phyloP scores from a whole-genome alignment of 2,113 vertebrate genomes.

The Gambusia affinis region DNA sequence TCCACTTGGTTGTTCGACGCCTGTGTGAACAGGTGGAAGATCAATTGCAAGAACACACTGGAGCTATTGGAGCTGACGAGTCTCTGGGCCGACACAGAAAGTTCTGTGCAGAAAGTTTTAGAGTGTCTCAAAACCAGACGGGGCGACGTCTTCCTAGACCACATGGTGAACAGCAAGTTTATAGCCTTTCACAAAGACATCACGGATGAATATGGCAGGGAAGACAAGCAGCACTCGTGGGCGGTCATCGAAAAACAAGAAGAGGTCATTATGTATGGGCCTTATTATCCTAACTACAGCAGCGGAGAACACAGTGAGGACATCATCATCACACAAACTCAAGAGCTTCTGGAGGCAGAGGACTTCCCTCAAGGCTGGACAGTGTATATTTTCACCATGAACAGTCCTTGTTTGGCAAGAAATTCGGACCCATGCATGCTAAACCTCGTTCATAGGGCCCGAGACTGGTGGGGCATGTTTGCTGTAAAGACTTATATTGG shows the following conservation, averaged over 20 bases:
- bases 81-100: constrained; percentile 48
- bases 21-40: not conserved
- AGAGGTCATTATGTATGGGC: constrained; percentile 59
- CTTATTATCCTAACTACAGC: constrained; percentile 64
- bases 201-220: constrained; percentile 52
- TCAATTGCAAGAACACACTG: not conserved
- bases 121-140: constrained; percentile 25
- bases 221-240: constrained; percentile 64
- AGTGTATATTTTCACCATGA: constrained; percentile 62
- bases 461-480: constrained; percentile 52
- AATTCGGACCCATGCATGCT: constrained; percentile 59
- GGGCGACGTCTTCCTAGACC: constrained; percentile 10
- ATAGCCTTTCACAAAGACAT: constrained; percentile 54
- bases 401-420: constrained; percentile 66
- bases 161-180: constrained; percentile 48
- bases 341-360: constrained; percentile 53
- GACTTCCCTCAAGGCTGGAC: constrained; percentile 6
- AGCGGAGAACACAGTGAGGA: constrained; percentile 62
- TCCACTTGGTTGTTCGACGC: not conserved
- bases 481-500: constrained; percentile 59
- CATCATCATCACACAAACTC: constrained; percentile 57
- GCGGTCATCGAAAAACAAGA: constrained; percentile 61
- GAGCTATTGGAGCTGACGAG: constrained; percentile 18
- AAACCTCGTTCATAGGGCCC: constrained; percentile 54
- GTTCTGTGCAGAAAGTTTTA: constrained; percentile 45